These are phyloP conservation scores for Zoanthus solanderi DNA, from an alignment of 92 coral and sea anemone genomes.

Conservation along the genomic window DNA sequence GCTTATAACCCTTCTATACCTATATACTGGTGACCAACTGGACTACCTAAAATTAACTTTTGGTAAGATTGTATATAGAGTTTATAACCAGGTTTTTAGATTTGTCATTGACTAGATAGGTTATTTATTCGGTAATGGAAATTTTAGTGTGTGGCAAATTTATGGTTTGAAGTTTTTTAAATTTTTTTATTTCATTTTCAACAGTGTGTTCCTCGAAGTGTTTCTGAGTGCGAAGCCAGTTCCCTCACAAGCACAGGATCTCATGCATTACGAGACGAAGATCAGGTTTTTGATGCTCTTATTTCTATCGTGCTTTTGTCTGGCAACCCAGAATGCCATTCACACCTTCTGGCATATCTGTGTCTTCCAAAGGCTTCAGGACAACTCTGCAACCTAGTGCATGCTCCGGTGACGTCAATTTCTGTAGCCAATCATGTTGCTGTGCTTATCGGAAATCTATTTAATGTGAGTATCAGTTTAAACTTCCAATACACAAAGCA, in stretches of 20 bases:
- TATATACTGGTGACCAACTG: too few relatives aligned
- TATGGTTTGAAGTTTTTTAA: too few relatives aligned
- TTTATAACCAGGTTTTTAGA: too few relatives aligned
- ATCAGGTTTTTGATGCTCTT: slow-evolving; percentile 85
- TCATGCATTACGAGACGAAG: slow-evolving; percentile 79
- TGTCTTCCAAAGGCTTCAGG: slow-evolving; percentile 95
- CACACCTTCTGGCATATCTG: slow-evolving; percentile 86
- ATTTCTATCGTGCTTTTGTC: slow-evolving; percentile 90
- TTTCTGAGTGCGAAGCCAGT: slow-evolving; percentile 88
- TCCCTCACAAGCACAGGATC: slow-evolving; percentile 86
- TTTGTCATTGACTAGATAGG: too few relatives aligned
- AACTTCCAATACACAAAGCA: background rate
- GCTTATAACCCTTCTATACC: too few relatives aligned
- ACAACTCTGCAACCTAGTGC: slow-evolving; percentile 81
- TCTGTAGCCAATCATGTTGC: slow-evolving; percentile 90
- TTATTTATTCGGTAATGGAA: too few relatives aligned
- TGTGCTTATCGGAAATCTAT: slow-evolving; percentile 88
- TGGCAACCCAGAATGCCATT: slow-evolving; percentile 97
- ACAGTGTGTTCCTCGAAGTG: slow-evolving; percentile 66
- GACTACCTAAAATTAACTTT: too few relatives aligned
- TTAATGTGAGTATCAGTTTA: slow-evolving; percentile 81
- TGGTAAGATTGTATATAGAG: too few relatives aligned
- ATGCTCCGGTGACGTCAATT: slow-evolving; percentile 63
- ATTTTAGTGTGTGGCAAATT: too few relatives aligned
- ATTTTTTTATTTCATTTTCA: background rate